Base-by-base conservation (phyloP, 30 jellyfish, hydroid and myxozoan species). In the Haliclystus octoradiatus region DNA sequence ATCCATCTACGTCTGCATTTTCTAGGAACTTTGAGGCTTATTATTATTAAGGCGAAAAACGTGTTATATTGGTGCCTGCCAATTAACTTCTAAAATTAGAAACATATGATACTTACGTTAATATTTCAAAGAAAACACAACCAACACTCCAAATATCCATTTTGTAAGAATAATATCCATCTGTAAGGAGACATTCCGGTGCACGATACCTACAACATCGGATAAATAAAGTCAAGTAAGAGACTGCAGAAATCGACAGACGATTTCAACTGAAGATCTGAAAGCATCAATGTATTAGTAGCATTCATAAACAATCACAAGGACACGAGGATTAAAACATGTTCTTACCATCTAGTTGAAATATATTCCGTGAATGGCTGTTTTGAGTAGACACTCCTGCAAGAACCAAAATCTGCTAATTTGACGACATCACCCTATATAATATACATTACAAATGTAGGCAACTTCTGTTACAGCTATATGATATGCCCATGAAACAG, bases 101-200 rank as follows among this genome's bases (percentile, higher is more conserved):
- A 9, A 70, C 3, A 50, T 7, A 51, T 25, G 9, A 4, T 26
- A 72, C 93, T 64, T 52, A 84, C 95, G 88, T 70, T 77, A 78
- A 33, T 1, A 84, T 84, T 73, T 84, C 95, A 28, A 73, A 83
- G 33, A 84, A 84, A 40, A 84, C 95, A 51, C 95, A 84, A 29
- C 95, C 95, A 23, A 84, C 62, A 26, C 93, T 79, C 95, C 95
- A 84, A 0, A 84, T 28, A 72, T 84, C 95, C 95, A 84, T 84
- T 53, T 84, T 84, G 76, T 84, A 84, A 2, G 95, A 74, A 65
- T 84, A 84, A 35, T 81, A 84, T 14, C 95, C 95, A 78, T 84
- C 95, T 1, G 95, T 84, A 14, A 84, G 76, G 14, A 84, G 70
- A 65, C 95, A 84, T 63, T 84, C 95, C 9, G 95, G 95, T 1